Percentiles rank a stretch among this genome's conserved stretches.
Evolutionary conservation across 1,140 invertebrate genomes (phyloP).

Genomic region (Lepidostoma basale): DNA sequence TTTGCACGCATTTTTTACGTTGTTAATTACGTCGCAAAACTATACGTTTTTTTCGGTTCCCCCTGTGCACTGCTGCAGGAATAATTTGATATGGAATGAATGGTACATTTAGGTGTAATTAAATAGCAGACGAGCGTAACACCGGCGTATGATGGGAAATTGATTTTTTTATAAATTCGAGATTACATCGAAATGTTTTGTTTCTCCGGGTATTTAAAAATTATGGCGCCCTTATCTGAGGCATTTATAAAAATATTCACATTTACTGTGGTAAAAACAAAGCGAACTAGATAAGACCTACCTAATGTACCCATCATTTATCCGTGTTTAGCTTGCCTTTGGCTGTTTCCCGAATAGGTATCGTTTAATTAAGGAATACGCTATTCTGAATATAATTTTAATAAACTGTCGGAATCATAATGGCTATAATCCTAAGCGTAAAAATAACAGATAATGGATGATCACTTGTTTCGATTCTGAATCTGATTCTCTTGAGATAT

Average conservation of each 20-base stretch:
- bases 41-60: too few relatives aligned
- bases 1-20: too few relatives aligned
- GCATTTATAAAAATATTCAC: constrained; percentile 8
- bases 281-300: constrained; percentile 13
- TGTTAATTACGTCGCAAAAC: too few relatives aligned
- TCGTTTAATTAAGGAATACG: constrained; percentile 13
- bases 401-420: too few relatives aligned
- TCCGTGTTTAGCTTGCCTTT: background rate
- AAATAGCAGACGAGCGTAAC: constrained; percentile 5
- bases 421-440: too few relatives aligned
- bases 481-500: too few relatives aligned
- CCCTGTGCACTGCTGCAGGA: too few relatives aligned
- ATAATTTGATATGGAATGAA: background rate
- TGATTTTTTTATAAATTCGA: constrained; percentile 3
- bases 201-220: constrained; percentile 1
- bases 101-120: background rate
- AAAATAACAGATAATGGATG: too few relatives aligned
- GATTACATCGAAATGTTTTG: constrained; percentile 12
- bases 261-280: constrained; percentile 10
- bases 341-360: background rate
- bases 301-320: constrained; percentile 12
- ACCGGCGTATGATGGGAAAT: constrained; percentile 5
- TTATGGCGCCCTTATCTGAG: constrained; percentile 8
- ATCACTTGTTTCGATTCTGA: too few relatives aligned
- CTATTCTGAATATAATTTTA: constrained; percentile 12